Evolutionary conservation across 2,113 vertebrate species (phyloP).

Genomic region (Charina bottae): DNA sequence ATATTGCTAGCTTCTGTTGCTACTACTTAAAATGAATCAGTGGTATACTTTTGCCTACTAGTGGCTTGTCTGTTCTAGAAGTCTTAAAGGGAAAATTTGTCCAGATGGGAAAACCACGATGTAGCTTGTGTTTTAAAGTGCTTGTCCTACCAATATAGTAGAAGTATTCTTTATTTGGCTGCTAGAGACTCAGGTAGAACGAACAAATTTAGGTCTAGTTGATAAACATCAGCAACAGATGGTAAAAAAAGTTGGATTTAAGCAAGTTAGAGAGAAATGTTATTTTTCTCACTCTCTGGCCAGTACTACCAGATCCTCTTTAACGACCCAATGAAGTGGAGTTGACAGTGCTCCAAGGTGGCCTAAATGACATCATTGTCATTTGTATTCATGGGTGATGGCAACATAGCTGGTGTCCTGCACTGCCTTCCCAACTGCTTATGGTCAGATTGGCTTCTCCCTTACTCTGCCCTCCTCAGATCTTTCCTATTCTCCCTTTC

Average conservation of each 20-base stretch:
- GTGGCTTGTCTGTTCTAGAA: not conserved
- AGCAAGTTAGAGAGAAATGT: not conserved
- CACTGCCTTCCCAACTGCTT: no score
- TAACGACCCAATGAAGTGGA: not conserved
- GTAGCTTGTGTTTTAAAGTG: not conserved
- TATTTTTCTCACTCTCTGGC: not conserved
- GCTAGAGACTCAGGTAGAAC: not conserved
- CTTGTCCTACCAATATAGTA: not conserved
- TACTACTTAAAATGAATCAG: slow-evolving; percentile 1
- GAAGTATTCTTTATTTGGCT: not conserved
- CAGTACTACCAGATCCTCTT: not conserved
- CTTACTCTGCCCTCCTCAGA: no score
- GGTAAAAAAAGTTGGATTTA: not conserved
- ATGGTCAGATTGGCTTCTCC: no score
- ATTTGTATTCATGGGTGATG: no score
- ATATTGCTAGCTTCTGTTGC: not conserved
- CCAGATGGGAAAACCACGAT: not conserved
- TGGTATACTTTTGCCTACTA: not conserved
- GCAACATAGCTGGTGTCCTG: no score
- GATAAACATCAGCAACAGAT: not conserved
- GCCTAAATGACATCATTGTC: no score
- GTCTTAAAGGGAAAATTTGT: not conserved
- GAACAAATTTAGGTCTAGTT: not conserved
- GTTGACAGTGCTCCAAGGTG: not conserved
- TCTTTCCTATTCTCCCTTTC: no score